Conservation (phyloP, 1,140 invertebrate genomes). For the Drosophila mayri region DNA sequence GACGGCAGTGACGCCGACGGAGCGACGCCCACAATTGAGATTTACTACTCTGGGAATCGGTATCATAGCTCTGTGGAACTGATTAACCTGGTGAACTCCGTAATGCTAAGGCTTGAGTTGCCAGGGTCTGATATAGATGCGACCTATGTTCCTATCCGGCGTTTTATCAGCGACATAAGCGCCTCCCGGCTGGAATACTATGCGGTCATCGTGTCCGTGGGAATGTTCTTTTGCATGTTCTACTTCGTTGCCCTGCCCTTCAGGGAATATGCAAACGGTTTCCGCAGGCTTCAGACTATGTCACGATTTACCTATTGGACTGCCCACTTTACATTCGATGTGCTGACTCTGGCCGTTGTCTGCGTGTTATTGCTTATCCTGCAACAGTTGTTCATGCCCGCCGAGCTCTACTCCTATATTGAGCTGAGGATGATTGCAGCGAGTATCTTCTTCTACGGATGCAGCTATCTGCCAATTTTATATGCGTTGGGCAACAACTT, state of each 20-base stretch:
- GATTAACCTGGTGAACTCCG: conserved; percentile 71
- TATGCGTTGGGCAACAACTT: conserved; percentile 75
- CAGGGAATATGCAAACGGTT: conserved; percentile 70
- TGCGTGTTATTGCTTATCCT: conserved; percentile 37
- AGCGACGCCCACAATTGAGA: conserved; percentile 29
- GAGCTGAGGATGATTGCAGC: conserved; percentile 53
- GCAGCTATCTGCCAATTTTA: conserved; percentile 74
- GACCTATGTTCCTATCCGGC: conserved; percentile 63
- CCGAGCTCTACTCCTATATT: conserved; percentile 51
- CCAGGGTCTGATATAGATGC: conserved; percentile 49
- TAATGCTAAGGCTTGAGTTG: conserved; percentile 50
- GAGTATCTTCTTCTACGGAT: conserved; percentile 76
- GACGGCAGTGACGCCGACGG: conserved; percentile 11
- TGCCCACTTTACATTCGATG: conserved; percentile 65
- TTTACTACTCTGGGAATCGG: conserved; percentile 74
- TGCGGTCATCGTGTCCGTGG: conserved; percentile 65
- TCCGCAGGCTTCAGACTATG: conserved; percentile 78
- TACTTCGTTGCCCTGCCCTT: conserved; percentile 78
- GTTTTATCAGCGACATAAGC: conserved; percentile 70
- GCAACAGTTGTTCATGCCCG: conserved; percentile 64
- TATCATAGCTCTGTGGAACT: conserved; percentile 79
- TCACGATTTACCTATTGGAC: conserved; percentile 71
- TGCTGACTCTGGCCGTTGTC: conserved; percentile 46
- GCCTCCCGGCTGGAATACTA: conserved; percentile 72
- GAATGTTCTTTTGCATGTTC: conserved; percentile 78